phyloP scores from a whole-genome alignment of 2,797 vertebrate species.

The Rhynchotus rufescens region DNA sequence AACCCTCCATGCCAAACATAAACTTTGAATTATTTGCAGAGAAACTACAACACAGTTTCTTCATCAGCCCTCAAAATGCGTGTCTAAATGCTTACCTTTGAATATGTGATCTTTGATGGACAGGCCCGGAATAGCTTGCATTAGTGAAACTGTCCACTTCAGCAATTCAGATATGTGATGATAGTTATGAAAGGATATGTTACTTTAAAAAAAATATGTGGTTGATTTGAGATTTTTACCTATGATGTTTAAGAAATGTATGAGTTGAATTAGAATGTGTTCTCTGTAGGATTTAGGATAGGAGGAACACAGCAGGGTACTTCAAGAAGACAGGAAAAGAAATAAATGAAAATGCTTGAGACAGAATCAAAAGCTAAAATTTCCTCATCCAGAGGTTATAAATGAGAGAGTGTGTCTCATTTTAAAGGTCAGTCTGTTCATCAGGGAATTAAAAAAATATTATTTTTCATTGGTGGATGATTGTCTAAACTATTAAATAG shows the following conservation, averaged over 20 bases:
- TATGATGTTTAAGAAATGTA: background rate
- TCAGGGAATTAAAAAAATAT: slow-evolving; percentile 24
- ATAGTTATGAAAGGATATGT: background rate
- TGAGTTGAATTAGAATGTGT: background rate
- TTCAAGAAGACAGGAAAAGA: background rate
- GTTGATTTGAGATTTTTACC: background rate
- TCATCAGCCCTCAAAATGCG: background rate
- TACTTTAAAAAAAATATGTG: background rate
- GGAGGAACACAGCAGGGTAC: background rate
- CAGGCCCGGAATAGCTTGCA: rapidly evolving
- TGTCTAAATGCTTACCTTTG: background rate
- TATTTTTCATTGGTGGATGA: background rate
- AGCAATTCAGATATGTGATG: rapidly evolving
- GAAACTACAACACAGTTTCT: background rate
- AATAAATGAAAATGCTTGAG: background rate
- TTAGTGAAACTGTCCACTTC: background rate
- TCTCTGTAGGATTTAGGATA: background rate
- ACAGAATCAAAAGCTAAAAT: background rate
- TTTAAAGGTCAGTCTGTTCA: slow-evolving; percentile 45
- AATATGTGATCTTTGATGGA: background rate
- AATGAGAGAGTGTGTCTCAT: background rate
- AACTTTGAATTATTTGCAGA: background rate
- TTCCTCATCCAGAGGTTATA: background rate
- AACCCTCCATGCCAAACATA: background rate
- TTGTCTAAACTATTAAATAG: slow-evolving; percentile 33